Evolutionary conservation across 2,888 invertebrate genomes (phyloP).

Genomic region (Brachylomia viminalis): DNA sequence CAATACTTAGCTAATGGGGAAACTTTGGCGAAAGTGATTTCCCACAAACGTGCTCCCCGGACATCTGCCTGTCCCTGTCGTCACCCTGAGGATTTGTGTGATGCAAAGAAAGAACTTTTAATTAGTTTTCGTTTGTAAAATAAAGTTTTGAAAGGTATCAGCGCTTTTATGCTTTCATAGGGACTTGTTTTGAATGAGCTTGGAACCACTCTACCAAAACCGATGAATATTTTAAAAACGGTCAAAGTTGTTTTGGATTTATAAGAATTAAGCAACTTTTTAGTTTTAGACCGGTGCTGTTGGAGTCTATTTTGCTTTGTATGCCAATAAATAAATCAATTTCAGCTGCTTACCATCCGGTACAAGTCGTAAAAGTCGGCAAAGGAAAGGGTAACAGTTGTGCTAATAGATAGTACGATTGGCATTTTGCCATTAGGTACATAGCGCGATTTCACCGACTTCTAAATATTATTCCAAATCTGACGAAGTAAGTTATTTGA

Average conservation of each 20-base stretch:
- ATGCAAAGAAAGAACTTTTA: constrained; percentile 62
- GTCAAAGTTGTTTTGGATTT: constrained; percentile 27
- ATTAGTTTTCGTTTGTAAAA: constrained; percentile 62
- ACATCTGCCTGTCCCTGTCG: constrained; percentile 48
- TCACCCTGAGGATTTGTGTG: constrained; percentile 51
- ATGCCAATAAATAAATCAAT: constrained; percentile 58
- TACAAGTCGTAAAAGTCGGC: constrained; percentile 34
- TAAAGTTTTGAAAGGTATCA: constrained; percentile 43
- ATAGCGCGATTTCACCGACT: constrained; percentile 2
- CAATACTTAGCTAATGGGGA: constrained; percentile 50
- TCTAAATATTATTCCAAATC: constrained; percentile 3
- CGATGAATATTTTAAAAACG: constrained; percentile 45
- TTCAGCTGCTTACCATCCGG: constrained; percentile 39
- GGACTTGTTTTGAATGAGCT: constrained; percentile 35
- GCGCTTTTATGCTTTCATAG: constrained; percentile 39
- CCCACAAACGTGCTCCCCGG: constrained; percentile 43
- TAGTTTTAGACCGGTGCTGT: not conserved
- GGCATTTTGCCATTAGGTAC: constrained; percentile 37
- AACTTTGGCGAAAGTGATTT: constrained; percentile 60
- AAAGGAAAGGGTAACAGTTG: constrained; percentile 22
- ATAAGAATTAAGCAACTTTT: constrained; percentile 9
- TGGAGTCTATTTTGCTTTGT: constrained; percentile 31
- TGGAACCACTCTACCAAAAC: constrained; percentile 5
- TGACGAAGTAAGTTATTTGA: not conserved
- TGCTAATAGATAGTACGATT: constrained; percentile 45